Evolutionary conservation across 2,888 invertebrate species (phyloP), one percentile per base, ranked within the genome.

Genomic region (Ptilodon capucinus): DNA sequence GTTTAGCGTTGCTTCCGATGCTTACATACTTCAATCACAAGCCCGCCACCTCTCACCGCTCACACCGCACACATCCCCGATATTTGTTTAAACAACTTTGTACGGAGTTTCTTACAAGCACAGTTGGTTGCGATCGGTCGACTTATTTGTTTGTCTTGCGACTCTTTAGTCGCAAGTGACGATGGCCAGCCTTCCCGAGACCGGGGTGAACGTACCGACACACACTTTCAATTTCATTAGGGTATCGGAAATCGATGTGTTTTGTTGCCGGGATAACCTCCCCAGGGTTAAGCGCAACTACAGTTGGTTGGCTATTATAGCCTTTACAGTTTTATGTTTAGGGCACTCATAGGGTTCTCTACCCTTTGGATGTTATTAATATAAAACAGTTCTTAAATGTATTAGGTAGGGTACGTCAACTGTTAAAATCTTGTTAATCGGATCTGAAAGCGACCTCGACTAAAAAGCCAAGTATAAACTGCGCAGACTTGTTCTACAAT

Each of bases 51-150:
- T 40, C 60, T 43, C 45, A 1, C 46, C 1, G 0, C 54, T 58
- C 54, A 32, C 16, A 44, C 76, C 74, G 59, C 46, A 48, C 64
- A 19, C 28, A 48, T 54, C 35, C 45, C 40, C 36, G 59, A 52
- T 69, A 64, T 67, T 72, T 70, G 69, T 74, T 57, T 82, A 80
- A 80, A 83, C 80, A 81, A 68, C 52, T 67, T 62, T 54, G 59
- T 59, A 61, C 62, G 46, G 54, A 51, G 68, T 71, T 79, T 76
- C 77, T 75, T 75, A 68, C 64, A 74, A 76, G 67, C 62, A 68
- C 80, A 79, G 79, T 76, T 80, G 83, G 71, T 25, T 58, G 74
- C 74, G 63, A 69, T 68, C 71, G 62, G 53, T 17, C 38, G 46
- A 47, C 46, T 57, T 74, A 66, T 79, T 79, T 79, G 73, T 76